A percentile compares a stretch with the other conserved stretches of the same genome.
These are phyloP conservation scores for Agrochola litura DNA, from an alignment of 2,888 invertebrate species.

Conservation along the genomic window DNA sequence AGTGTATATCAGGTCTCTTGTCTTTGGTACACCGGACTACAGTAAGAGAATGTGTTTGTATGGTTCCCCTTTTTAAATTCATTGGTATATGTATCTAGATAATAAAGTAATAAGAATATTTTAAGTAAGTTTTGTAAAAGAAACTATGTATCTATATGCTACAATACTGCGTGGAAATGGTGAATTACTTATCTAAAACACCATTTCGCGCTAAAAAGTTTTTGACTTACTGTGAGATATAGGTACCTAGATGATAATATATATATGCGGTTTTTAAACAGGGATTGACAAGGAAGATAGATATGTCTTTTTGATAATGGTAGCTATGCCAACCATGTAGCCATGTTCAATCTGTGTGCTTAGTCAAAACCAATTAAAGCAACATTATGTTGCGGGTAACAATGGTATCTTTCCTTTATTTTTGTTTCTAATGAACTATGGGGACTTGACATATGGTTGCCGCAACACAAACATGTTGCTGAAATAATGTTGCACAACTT, in stretches of 20 bases:
- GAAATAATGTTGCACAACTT: not conserved
- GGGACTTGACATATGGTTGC: not conserved
- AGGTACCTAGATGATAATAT: not conserved
- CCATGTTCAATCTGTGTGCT: not conserved
- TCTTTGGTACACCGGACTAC: slow-evolving; percentile 84
- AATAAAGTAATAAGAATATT: slow-evolving; percentile 38
- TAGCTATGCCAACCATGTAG: not conserved
- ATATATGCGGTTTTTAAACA: not conserved
- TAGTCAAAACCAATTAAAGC: not conserved
- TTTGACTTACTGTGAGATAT: not conserved
- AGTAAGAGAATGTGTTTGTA: slow-evolving; percentile 85
- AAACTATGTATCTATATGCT: not conserved
- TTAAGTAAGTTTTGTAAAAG: not conserved
- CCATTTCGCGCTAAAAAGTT: not conserved
- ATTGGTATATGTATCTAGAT: slow-evolving; percentile 80
- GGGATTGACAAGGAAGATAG: not conserved
- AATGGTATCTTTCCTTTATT: not conserved
- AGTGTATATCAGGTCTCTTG: slow-evolving; percentile 79
- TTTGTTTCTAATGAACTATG: not conserved
- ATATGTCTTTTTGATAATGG: not conserved
- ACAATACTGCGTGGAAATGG: not conserved
- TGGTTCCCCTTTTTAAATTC: slow-evolving; percentile 79
- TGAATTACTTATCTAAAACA: not conserved
- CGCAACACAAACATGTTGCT: not conserved
- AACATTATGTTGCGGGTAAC: not conserved